Conservation (phyloP, 92 coral and sea anemone species). For the Zoanthus sociatus region DNA sequence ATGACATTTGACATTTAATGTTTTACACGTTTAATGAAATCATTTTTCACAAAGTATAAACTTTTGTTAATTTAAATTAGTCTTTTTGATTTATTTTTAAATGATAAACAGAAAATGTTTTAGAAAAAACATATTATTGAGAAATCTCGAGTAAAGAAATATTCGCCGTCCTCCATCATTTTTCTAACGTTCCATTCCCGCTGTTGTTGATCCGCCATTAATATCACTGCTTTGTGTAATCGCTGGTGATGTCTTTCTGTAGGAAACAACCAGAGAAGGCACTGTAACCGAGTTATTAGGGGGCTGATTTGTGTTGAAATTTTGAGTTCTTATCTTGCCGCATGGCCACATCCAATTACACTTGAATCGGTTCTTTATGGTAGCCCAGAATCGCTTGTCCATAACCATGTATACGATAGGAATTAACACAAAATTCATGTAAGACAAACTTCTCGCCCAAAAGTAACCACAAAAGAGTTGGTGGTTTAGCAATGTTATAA, state of each 20-base stretch:
- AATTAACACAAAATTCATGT: background rate
- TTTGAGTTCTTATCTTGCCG: background rate
- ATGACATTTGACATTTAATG: no score
- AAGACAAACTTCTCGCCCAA: background rate
- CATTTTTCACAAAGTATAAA: no score
- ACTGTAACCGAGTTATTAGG: background rate
- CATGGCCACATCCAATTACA: background rate
- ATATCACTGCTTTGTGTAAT: background rate
- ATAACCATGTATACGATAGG: constrained; percentile 1
- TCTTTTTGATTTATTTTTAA: no score
- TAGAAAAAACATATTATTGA: no score
- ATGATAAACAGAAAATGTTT: no score
- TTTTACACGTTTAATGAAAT: no score
- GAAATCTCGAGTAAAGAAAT: no score
- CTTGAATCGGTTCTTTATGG: background rate
- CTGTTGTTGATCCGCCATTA: background rate
- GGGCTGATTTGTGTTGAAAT: background rate
- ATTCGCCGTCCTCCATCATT: no score
- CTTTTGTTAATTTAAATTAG: no score
- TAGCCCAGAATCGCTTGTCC: background rate
- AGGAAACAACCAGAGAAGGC: background rate
- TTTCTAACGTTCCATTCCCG: background rate
- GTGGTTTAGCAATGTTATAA: background rate
- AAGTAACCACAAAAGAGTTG: background rate
- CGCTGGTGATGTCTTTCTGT: background rate